phyloP scores from a whole-genome alignment of 92 coral and sea anemone species.

The Porites rus region DNA sequence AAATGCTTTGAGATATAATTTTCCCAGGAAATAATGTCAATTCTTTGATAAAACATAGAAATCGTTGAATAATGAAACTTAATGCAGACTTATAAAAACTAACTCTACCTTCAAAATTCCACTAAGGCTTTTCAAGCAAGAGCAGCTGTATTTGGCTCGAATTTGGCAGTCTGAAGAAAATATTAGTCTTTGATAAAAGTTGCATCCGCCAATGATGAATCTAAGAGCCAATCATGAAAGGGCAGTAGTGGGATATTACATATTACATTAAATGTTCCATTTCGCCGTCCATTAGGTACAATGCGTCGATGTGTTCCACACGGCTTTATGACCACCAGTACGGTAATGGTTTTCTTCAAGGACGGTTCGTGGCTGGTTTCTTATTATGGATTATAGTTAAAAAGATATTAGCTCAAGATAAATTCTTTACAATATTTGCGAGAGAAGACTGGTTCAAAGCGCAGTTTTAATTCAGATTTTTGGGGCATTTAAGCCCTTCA shows the following conservation, averaged over 20 bases:
- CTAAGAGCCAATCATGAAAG: neutral
- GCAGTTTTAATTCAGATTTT: neutral
- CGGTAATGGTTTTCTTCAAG: neutral
- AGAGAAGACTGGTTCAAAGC: neutral
- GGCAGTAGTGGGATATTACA: neutral
- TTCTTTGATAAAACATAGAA: neutral
- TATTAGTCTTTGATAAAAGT: slow-evolving; percentile 24
- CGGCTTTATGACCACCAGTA: neutral
- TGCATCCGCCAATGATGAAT: slow-evolving; percentile 9
- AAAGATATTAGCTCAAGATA: neutral
- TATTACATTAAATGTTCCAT: neutral
- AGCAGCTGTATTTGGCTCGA: slow-evolving; percentile 21
- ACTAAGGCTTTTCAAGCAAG: neutral
- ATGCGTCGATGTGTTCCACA: neutral
- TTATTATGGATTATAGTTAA: neutral
- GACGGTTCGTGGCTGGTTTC: neutral
- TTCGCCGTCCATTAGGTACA: neutral
- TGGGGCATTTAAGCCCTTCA: neutral
- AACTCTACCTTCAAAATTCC: slow-evolving; percentile 2
- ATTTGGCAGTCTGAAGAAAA: neutral
- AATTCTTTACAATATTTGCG: neutral
- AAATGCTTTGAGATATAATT: too few species aligned
- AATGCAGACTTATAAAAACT: neutral
- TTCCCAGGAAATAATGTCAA: neutral
- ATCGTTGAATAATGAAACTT: neutral